Evolutionary conservation across 2,113 vertebrate genomes (phyloP).

Genomic region (Hippolais icterina): DNA sequence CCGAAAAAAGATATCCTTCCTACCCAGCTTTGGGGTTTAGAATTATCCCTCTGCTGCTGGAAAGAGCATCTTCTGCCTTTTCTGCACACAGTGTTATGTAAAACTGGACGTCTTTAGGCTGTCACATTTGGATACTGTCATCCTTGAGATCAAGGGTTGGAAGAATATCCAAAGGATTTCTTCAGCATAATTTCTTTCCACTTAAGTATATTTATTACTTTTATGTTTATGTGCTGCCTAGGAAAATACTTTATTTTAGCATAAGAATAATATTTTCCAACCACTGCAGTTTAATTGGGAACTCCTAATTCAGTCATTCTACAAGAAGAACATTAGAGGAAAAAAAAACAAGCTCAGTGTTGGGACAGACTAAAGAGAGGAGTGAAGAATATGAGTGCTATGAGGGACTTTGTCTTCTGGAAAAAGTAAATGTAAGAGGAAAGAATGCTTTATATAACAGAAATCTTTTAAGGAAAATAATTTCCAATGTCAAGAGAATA

Average conservation of each 20-base stretch:
- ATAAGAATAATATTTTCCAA: slow-evolving; percentile 47
- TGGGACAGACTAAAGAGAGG: neutral
- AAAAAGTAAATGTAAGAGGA: neutral
- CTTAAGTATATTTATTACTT: slow-evolving; percentile 51
- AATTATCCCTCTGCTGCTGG: neutral
- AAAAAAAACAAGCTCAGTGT: neutral
- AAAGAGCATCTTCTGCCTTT: neutral
- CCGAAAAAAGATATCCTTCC: neutral
- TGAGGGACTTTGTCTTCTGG: neutral
- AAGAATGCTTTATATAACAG: neutral
- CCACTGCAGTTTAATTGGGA: slow-evolving; percentile 31
- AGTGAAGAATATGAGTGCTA: neutral
- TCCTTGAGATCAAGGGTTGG: slow-evolving; percentile 15
- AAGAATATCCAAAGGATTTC: slow-evolving; percentile 19
- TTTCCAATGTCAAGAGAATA: neutral
- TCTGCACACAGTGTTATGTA: neutral
- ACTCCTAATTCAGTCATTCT: slow-evolving; percentile 29
- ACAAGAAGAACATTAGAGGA: neutral
- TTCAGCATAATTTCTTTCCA: slow-evolving; percentile 33
- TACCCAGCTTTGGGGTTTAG: neutral
- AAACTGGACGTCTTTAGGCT: neutral
- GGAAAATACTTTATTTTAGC: slow-evolving; percentile 49
- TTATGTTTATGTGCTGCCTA: slow-evolving; percentile 35
- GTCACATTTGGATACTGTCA: slow-evolving; percentile 10
- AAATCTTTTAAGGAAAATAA: neutral